Evolutionary conservation across 2,888 invertebrate species (phyloP), one percentile per base, ranked within the genome.

Genomic region (Lithophane socia): DNA sequence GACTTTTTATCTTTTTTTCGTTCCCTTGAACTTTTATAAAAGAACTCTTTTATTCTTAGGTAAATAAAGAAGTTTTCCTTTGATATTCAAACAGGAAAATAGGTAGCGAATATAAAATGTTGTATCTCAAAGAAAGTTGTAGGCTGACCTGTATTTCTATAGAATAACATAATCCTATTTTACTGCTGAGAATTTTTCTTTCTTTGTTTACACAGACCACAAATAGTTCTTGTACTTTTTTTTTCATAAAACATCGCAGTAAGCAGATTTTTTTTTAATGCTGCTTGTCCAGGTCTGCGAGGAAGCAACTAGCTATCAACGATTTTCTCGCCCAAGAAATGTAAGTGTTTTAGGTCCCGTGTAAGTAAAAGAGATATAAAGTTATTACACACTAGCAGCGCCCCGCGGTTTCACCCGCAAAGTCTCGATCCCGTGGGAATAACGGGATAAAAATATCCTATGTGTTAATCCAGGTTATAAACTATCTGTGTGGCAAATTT

Each of bases 31-130:
- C 42, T 77, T 86, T 73, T n/a, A 16, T 61, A 66, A 77, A 76
- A 65, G 66, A 78, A 83, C 77, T 80, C 73, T 79, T 85, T 83
- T 75, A 77, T 82, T 78, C 75, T 68, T 78, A 68, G 52, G 66
- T 63, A 82, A 79, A 82, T 82, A 82, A 76, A 82, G 56, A 82
- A 78, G 67, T 79, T 84, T 77, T 49, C 71, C 73, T 85, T 87
- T 85, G 83, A 88, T 83, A 80, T 82, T 79, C 54, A 70, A 78
- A 79, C 70, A 79, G 68, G 56, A 82, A 86, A 83, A 86, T 83
- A 85, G 76, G 77, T 83, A 79, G 77, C 60, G 81, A 86, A 82
- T 85, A 86, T 77, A 82, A 82, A 29, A 86, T 75, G 56, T 80
- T 68, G 68, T 74, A 80, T 76, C 63, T 70, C 81, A 79, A 63